Percentiles rank a stretch among this genome's conserved stretches.
Conservation (phyloP, 2,113 vertebrate genomes). For the Microtus richardsoni region DNA sequence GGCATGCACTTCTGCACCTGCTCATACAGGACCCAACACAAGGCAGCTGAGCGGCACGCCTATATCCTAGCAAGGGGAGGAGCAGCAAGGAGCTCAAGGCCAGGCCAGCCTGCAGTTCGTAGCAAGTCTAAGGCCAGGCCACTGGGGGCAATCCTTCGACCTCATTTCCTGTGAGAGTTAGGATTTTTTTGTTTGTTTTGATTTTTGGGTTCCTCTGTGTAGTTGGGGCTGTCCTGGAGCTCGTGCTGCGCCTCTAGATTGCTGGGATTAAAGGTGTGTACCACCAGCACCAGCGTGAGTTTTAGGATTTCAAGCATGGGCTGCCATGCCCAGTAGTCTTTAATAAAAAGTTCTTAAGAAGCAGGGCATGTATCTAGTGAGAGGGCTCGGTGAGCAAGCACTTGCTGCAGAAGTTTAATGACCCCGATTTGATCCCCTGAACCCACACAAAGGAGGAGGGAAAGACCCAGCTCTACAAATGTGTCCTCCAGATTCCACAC, state of each 20-base stretch:
- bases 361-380: neutral
- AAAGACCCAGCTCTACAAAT: neutral
- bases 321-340: neutral
- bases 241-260: too few relatives aligned
- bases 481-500: neutral
- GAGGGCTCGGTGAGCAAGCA: neutral
- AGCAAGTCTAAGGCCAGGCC: neutral
- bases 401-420: neutral
- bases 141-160: too few relatives aligned
- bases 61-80: neutral
- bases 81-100: neutral
- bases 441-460: neutral
- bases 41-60: neutral
- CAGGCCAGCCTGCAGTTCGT: neutral
- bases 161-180: too few relatives aligned
- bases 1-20: neutral
- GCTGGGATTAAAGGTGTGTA: neutral
- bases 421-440: neutral
- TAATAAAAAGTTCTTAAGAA: neutral
- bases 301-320: neutral
- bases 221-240: too few relatives aligned
- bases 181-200: too few relatives aligned
- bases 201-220: too few relatives aligned
- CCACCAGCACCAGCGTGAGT: neutral
- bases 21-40: neutral